Evolutionary conservation across 2,888 invertebrate genomes (phyloP).

Genomic region (Drosophila silvestris): DNA sequence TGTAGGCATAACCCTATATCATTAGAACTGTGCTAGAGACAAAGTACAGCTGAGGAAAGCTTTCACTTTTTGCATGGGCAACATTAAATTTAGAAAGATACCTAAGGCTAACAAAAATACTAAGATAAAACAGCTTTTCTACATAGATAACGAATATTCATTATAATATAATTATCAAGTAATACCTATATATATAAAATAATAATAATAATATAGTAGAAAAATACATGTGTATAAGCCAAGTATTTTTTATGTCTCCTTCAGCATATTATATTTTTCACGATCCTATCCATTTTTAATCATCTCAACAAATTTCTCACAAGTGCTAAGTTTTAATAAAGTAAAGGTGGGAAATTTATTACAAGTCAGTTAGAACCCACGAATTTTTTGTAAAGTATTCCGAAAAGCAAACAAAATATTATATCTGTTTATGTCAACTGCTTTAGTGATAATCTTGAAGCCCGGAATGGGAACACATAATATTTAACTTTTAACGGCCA

Average conservation of each 20-base stretch:
- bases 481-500: constrained; percentile 34
- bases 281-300: background rate
- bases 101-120: background rate
- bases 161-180: background rate
- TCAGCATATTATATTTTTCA: background rate
- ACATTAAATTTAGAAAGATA: background rate
- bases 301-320: background rate
- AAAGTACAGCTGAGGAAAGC: background rate
- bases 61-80: background rate
- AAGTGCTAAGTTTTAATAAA: background rate
- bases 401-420: background rate
- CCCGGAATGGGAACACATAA: constrained; percentile 32
- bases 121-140: background rate
- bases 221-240: background rate
- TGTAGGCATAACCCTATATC: constrained; percentile 23
- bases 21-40: background rate
- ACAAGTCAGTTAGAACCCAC: background rate
- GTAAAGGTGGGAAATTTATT: background rate
- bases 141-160: background rate
- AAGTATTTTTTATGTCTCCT: background rate
- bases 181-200: background rate
- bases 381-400: background rate
- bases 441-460: background rate
- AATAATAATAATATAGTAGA: background rate
- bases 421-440: background rate